phyloP scores from a whole-genome alignment of 2,888 invertebrate genomes.

The Tachina fera region DNA sequence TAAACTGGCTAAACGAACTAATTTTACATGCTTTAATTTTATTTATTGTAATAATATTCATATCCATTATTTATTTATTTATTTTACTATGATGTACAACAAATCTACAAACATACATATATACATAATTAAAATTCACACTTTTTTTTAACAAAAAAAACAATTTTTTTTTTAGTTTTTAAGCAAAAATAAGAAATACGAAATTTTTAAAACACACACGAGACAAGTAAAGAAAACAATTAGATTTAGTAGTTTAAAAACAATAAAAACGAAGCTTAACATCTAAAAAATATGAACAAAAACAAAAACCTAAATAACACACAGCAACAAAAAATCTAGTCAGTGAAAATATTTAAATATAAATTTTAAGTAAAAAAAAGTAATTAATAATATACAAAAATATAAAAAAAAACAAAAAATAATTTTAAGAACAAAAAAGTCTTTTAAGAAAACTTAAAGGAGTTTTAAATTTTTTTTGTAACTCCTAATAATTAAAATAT shows the following conservation, averaged over 20 bases:
- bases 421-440: conserved; percentile 25
- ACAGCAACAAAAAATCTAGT: conserved; percentile 70
- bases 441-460: conserved; percentile 22
- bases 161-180: conserved; percentile 60
- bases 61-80: conserved; percentile 73
- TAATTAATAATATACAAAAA: conserved; percentile 13
- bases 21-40: conserved; percentile 55
- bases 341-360: conserved; percentile 67
- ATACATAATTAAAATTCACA: conserved; percentile 27
- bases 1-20: conserved; percentile 49
- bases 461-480: conserved; percentile 29
- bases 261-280: conserved; percentile 58
- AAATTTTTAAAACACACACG: conserved; percentile 47
- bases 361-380: conserved; percentile 54
- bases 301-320: conserved; percentile 52
- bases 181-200: conserved; percentile 43
- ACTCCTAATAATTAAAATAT: conserved; percentile 25
- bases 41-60: conserved; percentile 57
- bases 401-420: conserved; percentile 24
- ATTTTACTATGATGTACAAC: conserved; percentile 57
- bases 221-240: conserved; percentile 43
- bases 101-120: conserved; percentile 57
- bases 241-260: conserved; percentile 65
- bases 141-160: conserved; percentile 50
- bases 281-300: conserved; percentile 38